Percentiles rank a stretch among this genome's conserved stretches.
phyloP scores from a whole-genome alignment of 1,140 invertebrate genomes.

The Cherax destructor region DNA sequence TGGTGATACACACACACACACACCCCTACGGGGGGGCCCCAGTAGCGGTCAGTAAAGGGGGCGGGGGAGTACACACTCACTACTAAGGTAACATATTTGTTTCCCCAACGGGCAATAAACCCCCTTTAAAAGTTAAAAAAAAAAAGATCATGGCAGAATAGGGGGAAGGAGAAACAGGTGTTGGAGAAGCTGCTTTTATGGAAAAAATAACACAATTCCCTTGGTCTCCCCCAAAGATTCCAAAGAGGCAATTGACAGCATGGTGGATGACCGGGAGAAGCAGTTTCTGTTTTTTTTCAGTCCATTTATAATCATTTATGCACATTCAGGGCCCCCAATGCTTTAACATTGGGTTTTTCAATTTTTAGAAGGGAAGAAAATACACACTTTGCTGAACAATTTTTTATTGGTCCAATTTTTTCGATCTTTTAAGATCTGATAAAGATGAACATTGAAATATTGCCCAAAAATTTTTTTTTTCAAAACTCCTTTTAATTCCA shows the following conservation, averaged over 20 bases:
- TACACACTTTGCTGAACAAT: too few relatives aligned
- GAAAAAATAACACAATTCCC: conserved; percentile 91
- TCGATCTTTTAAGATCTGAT: too few relatives aligned
- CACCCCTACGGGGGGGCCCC: too few relatives aligned
- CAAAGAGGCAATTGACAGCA: conserved; percentile 91
- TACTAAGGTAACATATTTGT: not conserved
- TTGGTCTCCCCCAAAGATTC: conserved; percentile 92
- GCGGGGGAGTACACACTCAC: too few relatives aligned
- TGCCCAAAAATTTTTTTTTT: too few relatives aligned
- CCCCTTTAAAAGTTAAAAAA: conserved; percentile 88
- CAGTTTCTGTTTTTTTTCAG: conserved; percentile 79
- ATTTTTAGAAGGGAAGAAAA: not conserved
- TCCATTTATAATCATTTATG: not conserved
- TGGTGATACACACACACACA: too few relatives aligned
- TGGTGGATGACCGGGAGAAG: conserved; percentile 96
- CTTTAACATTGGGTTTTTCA: not conserved
- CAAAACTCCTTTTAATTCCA: too few relatives aligned
- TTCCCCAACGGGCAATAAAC: conserved; percentile 86
- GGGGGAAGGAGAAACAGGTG: conserved; percentile 87
- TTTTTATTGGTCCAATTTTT: too few relatives aligned
- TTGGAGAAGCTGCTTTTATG: conserved; percentile 95
- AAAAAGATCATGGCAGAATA: conserved; percentile 93
- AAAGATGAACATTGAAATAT: too few relatives aligned
- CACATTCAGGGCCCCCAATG: not conserved
- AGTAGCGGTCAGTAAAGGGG: too few relatives aligned